Conservation (phyloP, 2,797 vertebrate species). For the Crocidura indochinensis region DNA sequence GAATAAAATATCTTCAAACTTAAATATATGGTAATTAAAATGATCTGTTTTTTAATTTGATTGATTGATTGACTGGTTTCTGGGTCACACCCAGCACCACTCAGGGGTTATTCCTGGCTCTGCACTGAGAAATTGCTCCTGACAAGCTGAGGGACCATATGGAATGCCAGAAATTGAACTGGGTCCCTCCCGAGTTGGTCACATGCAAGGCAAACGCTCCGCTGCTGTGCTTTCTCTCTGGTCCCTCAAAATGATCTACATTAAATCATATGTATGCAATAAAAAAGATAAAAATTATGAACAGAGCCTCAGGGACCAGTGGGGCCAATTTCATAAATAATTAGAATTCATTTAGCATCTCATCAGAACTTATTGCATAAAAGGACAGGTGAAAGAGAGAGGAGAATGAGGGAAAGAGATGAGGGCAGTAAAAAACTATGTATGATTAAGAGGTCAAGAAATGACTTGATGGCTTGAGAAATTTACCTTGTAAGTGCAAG, state of each 20-base stretch:
- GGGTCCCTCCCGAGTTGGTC: no score
- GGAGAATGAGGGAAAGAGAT: not conserved
- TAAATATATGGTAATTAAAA: conserved; percentile 19
- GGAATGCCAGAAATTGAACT: no score
- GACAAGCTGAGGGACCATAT: no score
- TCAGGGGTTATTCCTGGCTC: no score
- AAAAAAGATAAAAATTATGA: not conserved
- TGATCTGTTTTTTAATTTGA: not conserved
- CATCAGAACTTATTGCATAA: not conserved
- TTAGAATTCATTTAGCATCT: conserved; percentile 7
- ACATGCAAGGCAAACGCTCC: no score
- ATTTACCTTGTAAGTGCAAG: no score
- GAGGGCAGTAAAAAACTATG: not conserved
- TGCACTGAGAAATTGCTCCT: no score
- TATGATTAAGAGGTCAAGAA: not conserved
- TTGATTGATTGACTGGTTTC: no score
- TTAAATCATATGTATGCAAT: not conserved
- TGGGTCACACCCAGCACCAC: no score
- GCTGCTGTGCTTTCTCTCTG: no score
- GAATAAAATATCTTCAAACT: conserved; percentile 27
- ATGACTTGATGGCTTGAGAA: no score
- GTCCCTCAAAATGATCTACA: conserved; percentile 22
- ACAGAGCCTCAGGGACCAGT: not conserved
- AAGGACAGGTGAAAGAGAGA: not conserved
- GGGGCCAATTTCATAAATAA: not conserved